Evolutionary conservation across 2,888 invertebrate species (phyloP), one percentile per base, ranked within the genome.

Genomic region (Drosophila incognita): DNA sequence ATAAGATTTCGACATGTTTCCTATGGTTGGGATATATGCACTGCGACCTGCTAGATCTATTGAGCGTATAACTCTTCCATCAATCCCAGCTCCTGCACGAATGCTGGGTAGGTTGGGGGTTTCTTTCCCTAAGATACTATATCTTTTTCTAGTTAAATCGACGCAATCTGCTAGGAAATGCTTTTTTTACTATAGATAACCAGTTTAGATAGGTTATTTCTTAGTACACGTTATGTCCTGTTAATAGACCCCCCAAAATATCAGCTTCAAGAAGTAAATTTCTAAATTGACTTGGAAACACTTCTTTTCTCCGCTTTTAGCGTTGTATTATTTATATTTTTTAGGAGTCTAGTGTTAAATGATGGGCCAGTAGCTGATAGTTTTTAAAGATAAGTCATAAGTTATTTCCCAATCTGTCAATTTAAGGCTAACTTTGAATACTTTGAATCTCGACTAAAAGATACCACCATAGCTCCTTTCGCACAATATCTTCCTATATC

Each of bases 331-430:
- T 27, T 3, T 27, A 27, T 27, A 27, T 27, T 27, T 27, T 27
- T 27, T 27, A 27, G 27, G 27, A 27, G 27, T 27, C 27, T 27
- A 27, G 4, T 27, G 27, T 27, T 27, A 27, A 27, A 27, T 27
- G 4, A 27, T 27, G 27, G 27, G 4, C 27, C 27, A 27, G 27
- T 4, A 27, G 27, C 27, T 27, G 3, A 27, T 27, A 27, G 27
- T 27, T 27, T 27, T 0, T 2, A 27, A 27, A 27, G 27, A 27
- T 27, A 27, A 4, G 27, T 27, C 27, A 27, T 27, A 27, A 66
- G 60, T 76, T 59, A 84, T 79, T 81, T 70, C 68, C 36, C 74
- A 83, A 76, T 84, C 82, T 40, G n/a, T 5, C n/a, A n/a, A n/a
- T 11, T n/a, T 10, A 40, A n/a, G n/a, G 40, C 10, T 10, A 10